A percentile compares a stretch with the other conserved stretches of the same genome.
phyloP scores from a whole-genome alignment of 2,797 vertebrate species.

The Allobates femoralis region DNA sequence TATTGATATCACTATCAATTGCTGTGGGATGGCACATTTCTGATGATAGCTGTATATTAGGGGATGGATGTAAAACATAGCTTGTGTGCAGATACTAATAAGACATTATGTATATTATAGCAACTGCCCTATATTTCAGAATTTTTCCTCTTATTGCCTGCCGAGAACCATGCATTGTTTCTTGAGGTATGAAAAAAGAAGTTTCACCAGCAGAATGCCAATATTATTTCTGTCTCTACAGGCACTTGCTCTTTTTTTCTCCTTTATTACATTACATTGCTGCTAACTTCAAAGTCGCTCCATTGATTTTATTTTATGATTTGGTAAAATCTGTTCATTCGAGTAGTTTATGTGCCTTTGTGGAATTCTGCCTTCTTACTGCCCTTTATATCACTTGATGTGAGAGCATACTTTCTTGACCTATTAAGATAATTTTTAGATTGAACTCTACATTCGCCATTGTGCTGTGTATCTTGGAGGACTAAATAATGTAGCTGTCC shows the following conservation, averaged over 20 bases:
- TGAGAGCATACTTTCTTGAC: conserved; percentile 28
- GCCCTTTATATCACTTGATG: conserved; percentile 52
- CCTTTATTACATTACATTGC: conserved; percentile 56
- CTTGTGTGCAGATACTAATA: neutral
- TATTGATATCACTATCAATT: neutral
- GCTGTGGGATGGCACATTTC: neutral
- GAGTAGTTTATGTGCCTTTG: conserved; percentile 55
- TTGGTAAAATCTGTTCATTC: conserved; percentile 57
- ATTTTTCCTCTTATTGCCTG: neutral
- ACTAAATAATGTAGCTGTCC: neutral
- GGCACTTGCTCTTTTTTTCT: conserved; percentile 52
- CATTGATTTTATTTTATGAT: conserved; percentile 64
- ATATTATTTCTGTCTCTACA: conserved; percentile 50
- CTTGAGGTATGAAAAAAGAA: conserved; percentile 23
- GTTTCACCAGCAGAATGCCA: conserved; percentile 45
- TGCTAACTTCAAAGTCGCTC: conserved; percentile 57
- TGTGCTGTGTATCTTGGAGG: conserved; percentile 1
- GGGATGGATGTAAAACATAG: neutral
- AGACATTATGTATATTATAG: neutral
- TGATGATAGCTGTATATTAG: neutral
- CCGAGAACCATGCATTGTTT: conserved; percentile 16
- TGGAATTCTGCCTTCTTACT: conserved; percentile 53
- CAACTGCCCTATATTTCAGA: neutral
- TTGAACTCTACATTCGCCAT: conserved; percentile 33
- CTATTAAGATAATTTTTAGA: conserved; percentile 51